phyloP scores from a whole-genome alignment of 2,797 vertebrate genomes.

The Vespertilio murinus region DNA sequence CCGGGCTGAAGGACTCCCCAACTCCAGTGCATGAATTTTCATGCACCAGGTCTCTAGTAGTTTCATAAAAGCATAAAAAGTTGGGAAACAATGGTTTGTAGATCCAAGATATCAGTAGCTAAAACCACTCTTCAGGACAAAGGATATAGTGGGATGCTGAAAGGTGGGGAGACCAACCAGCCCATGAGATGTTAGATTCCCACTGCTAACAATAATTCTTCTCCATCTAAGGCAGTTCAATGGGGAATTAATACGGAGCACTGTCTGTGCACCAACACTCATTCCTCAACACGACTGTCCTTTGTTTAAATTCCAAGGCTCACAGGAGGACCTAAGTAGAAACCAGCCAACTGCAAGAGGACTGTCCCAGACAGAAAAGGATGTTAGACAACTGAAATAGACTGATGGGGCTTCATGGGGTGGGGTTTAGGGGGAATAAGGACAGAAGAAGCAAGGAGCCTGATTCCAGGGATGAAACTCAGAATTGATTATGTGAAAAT shows the following conservation, averaged over 20 bases:
- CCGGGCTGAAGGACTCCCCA: no score
- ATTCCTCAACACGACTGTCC: not conserved
- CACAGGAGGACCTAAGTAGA: not conserved
- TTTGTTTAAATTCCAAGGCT: constrained; percentile 31
- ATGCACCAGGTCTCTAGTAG: not conserved
- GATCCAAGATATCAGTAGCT: not conserved
- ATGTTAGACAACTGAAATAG: not conserved
- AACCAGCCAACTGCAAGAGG: not conserved
- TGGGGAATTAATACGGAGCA: not conserved
- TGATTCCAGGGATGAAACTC: not conserved
- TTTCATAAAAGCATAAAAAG: not conserved
- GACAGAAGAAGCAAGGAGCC: constrained; percentile 29
- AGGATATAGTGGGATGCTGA: not conserved
- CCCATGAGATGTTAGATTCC: not conserved
- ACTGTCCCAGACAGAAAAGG: not conserved
- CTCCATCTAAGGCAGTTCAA: not conserved
- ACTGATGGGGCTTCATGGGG: not conserved
- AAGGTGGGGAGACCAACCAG: not conserved
- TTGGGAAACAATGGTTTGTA: constrained; percentile 9
- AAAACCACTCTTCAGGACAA: not conserved
- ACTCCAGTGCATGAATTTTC: no score
- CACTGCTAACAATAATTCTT: not conserved
- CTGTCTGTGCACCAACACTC: not conserved
- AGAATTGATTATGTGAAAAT: not conserved
- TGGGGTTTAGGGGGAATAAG: not conserved